Percentiles rank a stretch among this genome's conserved stretches.
phyloP scores from a whole-genome alignment of 2,113 vertebrate species.

The Stigmatopora nigra region DNA sequence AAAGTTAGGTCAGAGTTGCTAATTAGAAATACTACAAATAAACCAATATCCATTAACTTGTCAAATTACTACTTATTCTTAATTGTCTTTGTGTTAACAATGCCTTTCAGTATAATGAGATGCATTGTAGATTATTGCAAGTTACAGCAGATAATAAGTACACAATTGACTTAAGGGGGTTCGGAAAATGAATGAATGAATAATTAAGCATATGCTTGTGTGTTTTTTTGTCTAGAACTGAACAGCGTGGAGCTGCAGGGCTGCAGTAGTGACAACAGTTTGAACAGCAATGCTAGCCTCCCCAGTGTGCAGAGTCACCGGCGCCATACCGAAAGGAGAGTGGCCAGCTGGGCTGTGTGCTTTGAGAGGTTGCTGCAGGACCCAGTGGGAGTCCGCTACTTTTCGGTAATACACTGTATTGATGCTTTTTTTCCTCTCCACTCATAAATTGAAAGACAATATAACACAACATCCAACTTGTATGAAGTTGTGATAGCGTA shows the following conservation, averaged over 20 bases:
- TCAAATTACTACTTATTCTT: no score
- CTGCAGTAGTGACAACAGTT: constrained; percentile 85
- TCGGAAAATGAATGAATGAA: no score
- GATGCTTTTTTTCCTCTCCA: not conserved
- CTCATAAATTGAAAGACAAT: no score
- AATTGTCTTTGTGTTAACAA: no score
- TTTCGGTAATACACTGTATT: constrained; percentile 72
- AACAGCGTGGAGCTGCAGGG: constrained; percentile 82
- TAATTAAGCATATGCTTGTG: constrained; percentile 1
- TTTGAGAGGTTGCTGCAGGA: constrained; percentile 96
- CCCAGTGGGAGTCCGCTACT: constrained; percentile 85
- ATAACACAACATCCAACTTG: no score
- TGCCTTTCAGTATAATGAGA: no score
- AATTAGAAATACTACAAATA: not conserved
- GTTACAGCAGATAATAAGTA: not conserved
- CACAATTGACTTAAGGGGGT: not conserved
- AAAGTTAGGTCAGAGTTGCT: not conserved
- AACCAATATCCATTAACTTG: not conserved
- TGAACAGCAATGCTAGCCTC: constrained; percentile 94
- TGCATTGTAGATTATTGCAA: no score
- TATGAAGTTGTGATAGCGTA: no score
- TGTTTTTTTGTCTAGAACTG: constrained; percentile 69
- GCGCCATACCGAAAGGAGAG: constrained; percentile 80
- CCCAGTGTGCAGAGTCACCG: constrained; percentile 89
- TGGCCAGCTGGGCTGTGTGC: constrained; percentile 95